Evolutionary conservation across 2,888 invertebrate species (phyloP).

Genomic region (Drosophila stalkeri): DNA sequence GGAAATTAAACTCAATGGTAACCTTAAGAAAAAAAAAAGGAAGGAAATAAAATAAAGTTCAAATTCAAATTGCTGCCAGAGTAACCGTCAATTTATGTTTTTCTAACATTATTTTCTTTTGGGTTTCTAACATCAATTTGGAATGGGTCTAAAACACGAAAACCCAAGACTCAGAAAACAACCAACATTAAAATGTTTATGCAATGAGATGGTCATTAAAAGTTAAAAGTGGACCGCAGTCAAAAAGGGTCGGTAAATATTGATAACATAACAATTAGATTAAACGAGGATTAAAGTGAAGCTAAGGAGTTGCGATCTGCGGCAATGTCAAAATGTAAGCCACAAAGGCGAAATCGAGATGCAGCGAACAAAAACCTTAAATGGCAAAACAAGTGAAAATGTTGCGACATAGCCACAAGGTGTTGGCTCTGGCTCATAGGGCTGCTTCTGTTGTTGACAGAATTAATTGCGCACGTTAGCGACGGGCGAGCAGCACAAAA

Average conservation of each 20-base stretch:
- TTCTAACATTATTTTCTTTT: not conserved
- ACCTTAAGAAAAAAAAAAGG: not conserved
- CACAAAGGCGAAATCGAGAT: constrained; percentile 12
- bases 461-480: constrained; percentile 74
- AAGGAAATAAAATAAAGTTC: not conserved
- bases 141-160: not conserved
- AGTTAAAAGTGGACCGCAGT: constrained; percentile 36
- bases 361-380: constrained; percentile 27
- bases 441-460: constrained; percentile 65
- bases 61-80: not conserved
- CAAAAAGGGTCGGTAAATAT: constrained; percentile 46
- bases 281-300: constrained; percentile 20
- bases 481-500: constrained; percentile 50
- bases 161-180: not conserved
- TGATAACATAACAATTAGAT: constrained; percentile 53
- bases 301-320: constrained; percentile 22
- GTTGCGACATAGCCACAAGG: constrained; percentile 37
- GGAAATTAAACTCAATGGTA: not conserved
- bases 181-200: not conserved
- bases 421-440: constrained; percentile 4
- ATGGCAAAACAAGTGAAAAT: constrained; percentile 19
- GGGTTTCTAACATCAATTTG: not conserved
- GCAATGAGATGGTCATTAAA: constrained; percentile 27
- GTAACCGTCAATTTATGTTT: not conserved
- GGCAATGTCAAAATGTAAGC: constrained; percentile 11